A percentile compares a stretch with the other conserved stretches of the same genome.
phyloP scores from a whole-genome alignment of 2,888 invertebrate species.

The Ormia ochracea region DNA sequence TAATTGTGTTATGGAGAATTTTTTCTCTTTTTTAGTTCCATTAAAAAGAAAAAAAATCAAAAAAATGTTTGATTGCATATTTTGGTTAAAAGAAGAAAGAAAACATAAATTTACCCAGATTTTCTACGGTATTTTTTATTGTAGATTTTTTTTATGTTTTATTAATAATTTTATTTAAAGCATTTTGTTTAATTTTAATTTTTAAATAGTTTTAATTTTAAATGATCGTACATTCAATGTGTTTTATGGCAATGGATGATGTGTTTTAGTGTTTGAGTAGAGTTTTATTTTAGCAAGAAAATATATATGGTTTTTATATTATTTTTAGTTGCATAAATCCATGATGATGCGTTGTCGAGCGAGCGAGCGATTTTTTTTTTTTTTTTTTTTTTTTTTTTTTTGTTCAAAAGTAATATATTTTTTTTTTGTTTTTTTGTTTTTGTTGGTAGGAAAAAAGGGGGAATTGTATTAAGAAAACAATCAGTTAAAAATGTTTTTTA shows the following conservation, averaged over 20 bases:
- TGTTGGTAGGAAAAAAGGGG: constrained; percentile 61
- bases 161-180: constrained; percentile 50
- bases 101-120: constrained; percentile 61
- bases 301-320: constrained; percentile 38
- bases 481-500: constrained; percentile 72
- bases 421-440: constrained; percentile 52
- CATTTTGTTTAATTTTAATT: constrained; percentile 24
- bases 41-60: background rate
- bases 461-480: constrained; percentile 68
- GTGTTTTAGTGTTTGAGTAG: constrained; percentile 20
- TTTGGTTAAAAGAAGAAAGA: constrained; percentile 22
- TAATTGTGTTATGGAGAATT: constrained; percentile 45
- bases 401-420: constrained; percentile 54
- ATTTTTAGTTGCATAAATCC: constrained; percentile 67
- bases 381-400: too few species aligned
- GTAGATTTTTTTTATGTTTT: constrained; percentile 53
- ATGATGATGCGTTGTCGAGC: constrained; percentile 73
- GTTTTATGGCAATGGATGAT: constrained; percentile 39
- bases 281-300: constrained; percentile 18
- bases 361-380: too few species aligned
- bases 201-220: background rate
- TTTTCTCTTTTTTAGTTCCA: constrained; percentile 42
- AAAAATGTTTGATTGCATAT: constrained; percentile 18
- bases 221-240: constrained; percentile 45
- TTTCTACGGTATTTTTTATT: constrained; percentile 60